Evolutionary conservation across 2,113 vertebrate species (phyloP).

Genomic region (Elaphurus davidianus): DNA sequence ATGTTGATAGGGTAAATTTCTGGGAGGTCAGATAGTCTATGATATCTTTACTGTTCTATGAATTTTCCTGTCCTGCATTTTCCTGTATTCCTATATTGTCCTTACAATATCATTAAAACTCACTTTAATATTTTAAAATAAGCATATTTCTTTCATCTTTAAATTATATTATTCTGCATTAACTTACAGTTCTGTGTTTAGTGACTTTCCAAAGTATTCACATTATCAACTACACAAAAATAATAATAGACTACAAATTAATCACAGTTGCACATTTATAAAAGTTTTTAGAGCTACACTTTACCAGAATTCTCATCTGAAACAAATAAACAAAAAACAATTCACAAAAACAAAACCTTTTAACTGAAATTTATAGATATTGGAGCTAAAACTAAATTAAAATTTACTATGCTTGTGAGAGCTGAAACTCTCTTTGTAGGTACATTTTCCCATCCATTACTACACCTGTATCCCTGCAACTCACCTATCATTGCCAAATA

Average conservation of each 20-base stretch:
- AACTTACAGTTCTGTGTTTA: background rate
- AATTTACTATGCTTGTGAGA: background rate
- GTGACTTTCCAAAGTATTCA: background rate
- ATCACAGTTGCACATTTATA: background rate
- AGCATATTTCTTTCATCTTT: background rate
- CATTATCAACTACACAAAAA: background rate
- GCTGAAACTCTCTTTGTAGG: background rate
- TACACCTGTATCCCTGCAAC: rapidly evolving
- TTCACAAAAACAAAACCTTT: background rate
- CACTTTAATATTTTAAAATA: background rate
- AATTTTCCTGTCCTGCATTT: background rate
- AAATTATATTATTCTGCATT: background rate
- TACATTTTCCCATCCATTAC: no score
- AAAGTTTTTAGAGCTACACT: background rate
- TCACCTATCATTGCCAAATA: background rate
- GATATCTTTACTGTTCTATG: background rate
- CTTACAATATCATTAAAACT: background rate
- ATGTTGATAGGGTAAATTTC: background rate
- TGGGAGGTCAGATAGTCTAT: background rate
- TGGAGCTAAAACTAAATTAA: background rate
- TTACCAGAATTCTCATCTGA: background rate
- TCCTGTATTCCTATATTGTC: background rate
- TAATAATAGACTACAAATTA: background rate
- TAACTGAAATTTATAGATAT: background rate
- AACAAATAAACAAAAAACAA: background rate